Evolutionary conservation across 1,140 invertebrate species (phyloP).

Genomic region (Melanaphis sacchari): DNA sequence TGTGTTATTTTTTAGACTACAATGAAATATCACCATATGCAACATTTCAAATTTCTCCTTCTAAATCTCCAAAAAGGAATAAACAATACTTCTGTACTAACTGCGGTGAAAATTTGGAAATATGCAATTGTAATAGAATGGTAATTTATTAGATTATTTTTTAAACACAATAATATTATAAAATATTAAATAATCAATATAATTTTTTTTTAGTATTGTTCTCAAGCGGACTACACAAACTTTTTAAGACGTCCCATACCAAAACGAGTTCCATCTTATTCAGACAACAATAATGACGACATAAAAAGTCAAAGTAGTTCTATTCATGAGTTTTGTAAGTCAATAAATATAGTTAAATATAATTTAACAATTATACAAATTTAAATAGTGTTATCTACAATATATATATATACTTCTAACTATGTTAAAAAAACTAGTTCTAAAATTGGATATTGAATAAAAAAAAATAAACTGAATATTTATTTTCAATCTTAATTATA

Average conservation of each 20-base stretch:
- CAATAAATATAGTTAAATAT: neutral
- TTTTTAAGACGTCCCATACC: constrained; percentile 22
- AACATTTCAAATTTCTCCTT: constrained; percentile 54
- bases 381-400: too few species aligned
- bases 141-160: neutral
- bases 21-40: constrained; percentile 45
- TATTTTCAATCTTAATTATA: too few species aligned
- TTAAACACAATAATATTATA: neutral
- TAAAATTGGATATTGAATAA: neutral
- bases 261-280: constrained; percentile 4
- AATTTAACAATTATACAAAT: neutral
- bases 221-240: constrained; percentile 31
- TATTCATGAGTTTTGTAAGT: constrained; percentile 44
- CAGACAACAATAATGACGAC: constrained; percentile 36
- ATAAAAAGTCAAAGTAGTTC: constrained; percentile 34
- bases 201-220: neutral
- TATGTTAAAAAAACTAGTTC: neutral
- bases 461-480: neutral
- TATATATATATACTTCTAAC: too few species aligned
- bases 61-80: constrained; percentile 55
- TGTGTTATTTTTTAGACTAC: neutral
- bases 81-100: constrained; percentile 47
- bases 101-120: constrained; percentile 39
- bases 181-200: neutral
- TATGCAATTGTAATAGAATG: constrained; percentile 43